Percentiles rank a stretch among this genome's conserved stretches.
These are phyloP conservation scores for Resseliella maxima DNA, from an alignment of 2,888 invertebrate species.

Conservation along the genomic window DNA sequence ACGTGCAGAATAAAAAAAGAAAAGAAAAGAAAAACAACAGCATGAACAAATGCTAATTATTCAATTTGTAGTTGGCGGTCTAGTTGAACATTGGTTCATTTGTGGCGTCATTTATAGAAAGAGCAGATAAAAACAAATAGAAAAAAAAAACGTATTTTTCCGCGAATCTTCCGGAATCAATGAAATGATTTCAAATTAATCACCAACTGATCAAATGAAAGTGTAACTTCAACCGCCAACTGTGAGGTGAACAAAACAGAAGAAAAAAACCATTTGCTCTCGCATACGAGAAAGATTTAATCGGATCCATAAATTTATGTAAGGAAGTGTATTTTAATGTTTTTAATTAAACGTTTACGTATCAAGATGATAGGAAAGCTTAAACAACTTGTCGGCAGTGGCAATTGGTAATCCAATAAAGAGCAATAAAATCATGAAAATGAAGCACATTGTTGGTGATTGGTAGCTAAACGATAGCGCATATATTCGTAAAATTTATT, in stretches of 20 bases:
- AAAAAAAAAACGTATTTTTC: neutral
- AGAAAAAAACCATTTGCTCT: neutral
- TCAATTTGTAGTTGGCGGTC: constrained; percentile 1
- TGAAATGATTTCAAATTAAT: neutral
- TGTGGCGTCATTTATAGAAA: neutral
- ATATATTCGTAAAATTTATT: neutral
- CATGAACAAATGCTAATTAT: neutral
- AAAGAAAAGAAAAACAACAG: neutral
- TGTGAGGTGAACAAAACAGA: neutral
- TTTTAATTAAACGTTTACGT: constrained; percentile 25
- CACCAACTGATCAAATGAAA: constrained; percentile 6
- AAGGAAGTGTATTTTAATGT: constrained; percentile 39
- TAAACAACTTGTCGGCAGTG: neutral
- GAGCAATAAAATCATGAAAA: constrained; percentile 12
- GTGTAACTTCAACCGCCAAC: neutral
- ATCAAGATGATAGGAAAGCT: neutral
- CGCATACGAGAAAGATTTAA: neutral
- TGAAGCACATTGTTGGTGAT: neutral
- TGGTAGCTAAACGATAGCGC: neutral
- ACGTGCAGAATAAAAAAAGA: neutral
- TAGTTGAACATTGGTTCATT: neutral
- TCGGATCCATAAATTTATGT: constrained; percentile 41
- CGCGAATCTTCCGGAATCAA: constrained; percentile 26
- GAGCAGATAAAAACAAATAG: neutral
- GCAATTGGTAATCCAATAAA: neutral